These are phyloP conservation scores for Grantiella picta DNA, from an alignment of 2,113 vertebrate species.

Conservation along the genomic window DNA sequence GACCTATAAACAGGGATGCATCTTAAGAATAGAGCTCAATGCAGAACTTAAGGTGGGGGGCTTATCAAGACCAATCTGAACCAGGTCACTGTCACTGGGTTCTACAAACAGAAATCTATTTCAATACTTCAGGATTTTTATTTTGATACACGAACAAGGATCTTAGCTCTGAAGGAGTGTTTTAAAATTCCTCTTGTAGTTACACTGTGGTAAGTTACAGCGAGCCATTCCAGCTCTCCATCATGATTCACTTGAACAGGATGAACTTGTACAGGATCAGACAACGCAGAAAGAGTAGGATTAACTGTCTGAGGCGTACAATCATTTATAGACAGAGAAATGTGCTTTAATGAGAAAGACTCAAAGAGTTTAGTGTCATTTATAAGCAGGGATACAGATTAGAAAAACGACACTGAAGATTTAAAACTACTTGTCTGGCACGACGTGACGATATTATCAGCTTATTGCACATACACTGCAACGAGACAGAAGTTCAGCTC, in stretches of 20 bases:
- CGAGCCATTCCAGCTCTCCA: background rate
- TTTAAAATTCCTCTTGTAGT: background rate
- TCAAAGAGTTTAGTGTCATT: background rate
- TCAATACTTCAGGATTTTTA: background rate
- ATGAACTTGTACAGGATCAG: background rate
- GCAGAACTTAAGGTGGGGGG: background rate
- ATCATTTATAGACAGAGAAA: background rate
- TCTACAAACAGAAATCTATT: background rate
- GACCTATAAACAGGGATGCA: background rate
- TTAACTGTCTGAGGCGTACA: background rate
- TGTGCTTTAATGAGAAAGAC: rapidly evolving
- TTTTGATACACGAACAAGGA: background rate
- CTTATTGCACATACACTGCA: rapidly evolving
- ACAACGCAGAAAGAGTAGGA: background rate
- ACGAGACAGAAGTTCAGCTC: rapidly evolving
- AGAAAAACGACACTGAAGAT: rapidly evolving
- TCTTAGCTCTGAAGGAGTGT: background rate
- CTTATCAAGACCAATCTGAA: background rate
- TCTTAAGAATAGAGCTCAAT: background rate
- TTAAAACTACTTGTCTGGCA: background rate
- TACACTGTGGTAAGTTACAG: background rate
- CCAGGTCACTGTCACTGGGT: background rate
- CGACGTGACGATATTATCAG: rapidly evolving
- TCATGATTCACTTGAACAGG: background rate
- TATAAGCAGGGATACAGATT: rapidly evolving